A percentile compares a stretch with the other conserved stretches of the same genome.
Evolutionary conservation across 2,888 invertebrate species (phyloP).

Genomic region (Siphonodentalium dalli): DNA sequence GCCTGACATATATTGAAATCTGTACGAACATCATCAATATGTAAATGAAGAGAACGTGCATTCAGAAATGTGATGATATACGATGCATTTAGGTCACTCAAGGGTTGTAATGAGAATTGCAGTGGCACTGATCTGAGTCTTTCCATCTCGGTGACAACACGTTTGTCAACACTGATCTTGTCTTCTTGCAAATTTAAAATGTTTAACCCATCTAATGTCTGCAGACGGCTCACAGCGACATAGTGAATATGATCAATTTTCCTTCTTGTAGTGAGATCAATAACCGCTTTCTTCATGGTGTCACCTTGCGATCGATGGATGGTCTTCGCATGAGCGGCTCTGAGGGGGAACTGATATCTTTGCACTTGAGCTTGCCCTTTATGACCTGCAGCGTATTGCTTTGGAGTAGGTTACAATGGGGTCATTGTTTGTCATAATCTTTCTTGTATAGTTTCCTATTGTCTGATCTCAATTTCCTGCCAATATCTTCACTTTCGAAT

Average conservation of each 20-base stretch:
- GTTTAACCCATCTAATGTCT: conserved; percentile 21
- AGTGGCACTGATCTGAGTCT: too few relatives aligned
- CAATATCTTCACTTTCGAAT: conserved; percentile 18
- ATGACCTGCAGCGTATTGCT: conserved; percentile 17
- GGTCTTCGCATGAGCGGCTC: conserved; percentile 27
- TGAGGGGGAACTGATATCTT: conserved; percentile 29
- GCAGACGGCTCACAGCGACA: conserved; percentile 29
- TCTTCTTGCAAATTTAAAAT: conserved; percentile 22
- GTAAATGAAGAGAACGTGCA: too few relatives aligned
- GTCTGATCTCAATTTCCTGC: conserved; percentile 11
- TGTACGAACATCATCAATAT: too few relatives aligned
- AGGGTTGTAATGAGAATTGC: too few relatives aligned
- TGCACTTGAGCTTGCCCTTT: conserved; percentile 18
- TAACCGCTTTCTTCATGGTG: conserved; percentile 24
- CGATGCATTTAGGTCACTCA: too few relatives aligned
- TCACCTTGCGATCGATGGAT: conserved; percentile 28
- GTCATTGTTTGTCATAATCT: conserved; percentile 17
- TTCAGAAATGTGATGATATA: too few relatives aligned
- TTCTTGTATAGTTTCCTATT: conserved; percentile 9
- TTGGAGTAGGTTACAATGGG: conserved; percentile 16
- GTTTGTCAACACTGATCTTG: conserved; percentile 15
- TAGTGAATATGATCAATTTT: conserved; percentile 29
- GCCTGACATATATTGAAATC: too few relatives aligned
- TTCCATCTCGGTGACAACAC: too few relatives aligned
- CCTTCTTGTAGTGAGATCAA: conserved; percentile 24